Evolutionary conservation across 2,113 vertebrate genomes (phyloP), one percentile per base, ranked within the genome.

Genomic region (Malurus melanocephalus): DNA sequence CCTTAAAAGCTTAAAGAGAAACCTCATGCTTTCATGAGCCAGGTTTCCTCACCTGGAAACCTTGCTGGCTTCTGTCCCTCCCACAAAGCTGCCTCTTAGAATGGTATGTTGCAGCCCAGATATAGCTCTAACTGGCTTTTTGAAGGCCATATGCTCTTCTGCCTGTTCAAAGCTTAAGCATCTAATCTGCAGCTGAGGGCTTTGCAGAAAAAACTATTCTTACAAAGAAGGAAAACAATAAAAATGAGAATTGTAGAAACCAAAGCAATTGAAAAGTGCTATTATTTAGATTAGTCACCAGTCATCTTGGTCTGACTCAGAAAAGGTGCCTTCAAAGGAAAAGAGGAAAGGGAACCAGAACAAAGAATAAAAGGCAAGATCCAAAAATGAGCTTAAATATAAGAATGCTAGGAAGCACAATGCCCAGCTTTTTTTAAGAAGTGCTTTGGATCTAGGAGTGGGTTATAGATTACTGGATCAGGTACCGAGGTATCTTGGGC

Each of bases 61-160:
- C 90, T 79, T 73, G 23, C 78, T 88, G 80, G 14, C 74, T 81
- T 91, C 80, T 88, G 66, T 83, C 74, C 53, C 71, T 88, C 74
- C 80, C 57, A 84, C 67, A 77, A 35, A 72, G 71, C 72, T 88
- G 65, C 35, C 21, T 84, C 33, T 91, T 57, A 55, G 26, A 93
- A 80, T 4, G 38, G 16, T 80, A 3, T 86, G 55, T 65, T 90
- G 59, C 46, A 81, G 20, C 46, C 27, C 77, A 91, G 77, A 90
- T 91, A 67, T 68, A 93, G 22, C 74, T 81, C 51, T 84, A 76
- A 38, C 46, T 88, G 74, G 15, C 32, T 73, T 16, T 88, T 88
- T 69, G 64, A 93, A 76, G 33, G 27, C 73, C 66, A 40, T 57
- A 24, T 73, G 66, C 43, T 88, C 10, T 68, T 84, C 23, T 65